Evolutionary conservation across 2,113 vertebrate genomes (phyloP).

Genomic region (Alethe castanea): DNA sequence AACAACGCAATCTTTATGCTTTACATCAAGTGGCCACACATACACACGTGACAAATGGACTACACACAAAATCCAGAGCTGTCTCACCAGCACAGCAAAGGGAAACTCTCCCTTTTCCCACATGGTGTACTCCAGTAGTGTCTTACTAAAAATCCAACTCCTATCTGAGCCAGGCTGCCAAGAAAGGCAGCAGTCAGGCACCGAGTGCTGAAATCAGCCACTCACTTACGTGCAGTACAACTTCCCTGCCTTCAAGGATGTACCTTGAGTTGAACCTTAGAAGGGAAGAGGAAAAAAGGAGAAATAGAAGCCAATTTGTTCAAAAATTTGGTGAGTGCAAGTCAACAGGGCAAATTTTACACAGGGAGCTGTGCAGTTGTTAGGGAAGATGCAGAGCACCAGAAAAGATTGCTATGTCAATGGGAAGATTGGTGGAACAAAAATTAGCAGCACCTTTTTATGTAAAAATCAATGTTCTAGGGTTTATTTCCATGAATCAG

Average conservation of each 20-base stretch:
- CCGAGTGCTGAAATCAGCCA: background rate
- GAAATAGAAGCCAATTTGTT: background rate
- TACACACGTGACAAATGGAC: background rate
- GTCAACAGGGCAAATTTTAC: background rate
- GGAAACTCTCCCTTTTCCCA: background rate
- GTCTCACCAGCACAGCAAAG: background rate
- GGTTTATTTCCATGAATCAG: slow-evolving; percentile 60
- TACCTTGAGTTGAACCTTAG: background rate
- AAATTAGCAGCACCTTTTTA: slow-evolving; percentile 62
- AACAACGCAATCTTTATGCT: background rate
- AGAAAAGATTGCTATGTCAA: background rate
- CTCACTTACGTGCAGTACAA: background rate
- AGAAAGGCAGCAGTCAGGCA: background rate
- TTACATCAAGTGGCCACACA: background rate
- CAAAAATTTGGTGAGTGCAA: background rate
- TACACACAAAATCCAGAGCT: background rate
- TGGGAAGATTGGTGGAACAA: slow-evolving; percentile 17
- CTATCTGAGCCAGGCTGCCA: background rate
- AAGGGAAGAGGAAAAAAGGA: background rate
- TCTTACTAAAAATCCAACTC: background rate
- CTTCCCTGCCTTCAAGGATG: background rate
- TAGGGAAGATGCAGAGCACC: slow-evolving; percentile 18
- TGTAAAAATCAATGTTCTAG: slow-evolving; percentile 52
- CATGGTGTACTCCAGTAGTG: accelerated
- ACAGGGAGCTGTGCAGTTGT: background rate